These are phyloP conservation scores for Ptycholaimellus sp. DNA, from an alignment of 2,888 invertebrate species.

Conservation along the genomic window DNA sequence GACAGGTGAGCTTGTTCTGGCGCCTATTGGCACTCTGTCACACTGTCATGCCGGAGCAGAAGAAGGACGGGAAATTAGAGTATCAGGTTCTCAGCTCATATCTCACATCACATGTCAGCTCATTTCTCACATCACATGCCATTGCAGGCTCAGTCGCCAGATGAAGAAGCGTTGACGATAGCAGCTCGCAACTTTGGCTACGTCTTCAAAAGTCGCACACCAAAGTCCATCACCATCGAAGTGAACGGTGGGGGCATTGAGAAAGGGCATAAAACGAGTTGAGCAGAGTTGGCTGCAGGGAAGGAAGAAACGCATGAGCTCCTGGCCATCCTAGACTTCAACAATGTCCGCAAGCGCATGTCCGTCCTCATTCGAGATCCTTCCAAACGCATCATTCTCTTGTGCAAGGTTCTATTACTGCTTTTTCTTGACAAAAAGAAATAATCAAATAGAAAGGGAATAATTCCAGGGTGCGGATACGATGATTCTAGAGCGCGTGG, in stretches of 20 bases:
- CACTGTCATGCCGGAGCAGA: conserved; percentile 65
- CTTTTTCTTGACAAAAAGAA: not conserved
- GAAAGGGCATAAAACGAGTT: too few relatives aligned
- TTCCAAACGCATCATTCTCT: conserved; percentile 41
- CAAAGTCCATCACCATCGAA: conserved; percentile 36
- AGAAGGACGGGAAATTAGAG: conserved; percentile 37
- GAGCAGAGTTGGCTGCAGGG: too few relatives aligned
- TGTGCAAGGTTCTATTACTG: conserved; percentile 49
- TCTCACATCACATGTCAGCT: too few relatives aligned
- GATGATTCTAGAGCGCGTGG: conserved; percentile 86
- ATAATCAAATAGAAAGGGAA: not conserved
- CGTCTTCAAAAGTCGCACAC: conserved; percentile 49
- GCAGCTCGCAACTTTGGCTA: conserved; percentile 96
- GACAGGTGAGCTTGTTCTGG: conserved; percentile 29
- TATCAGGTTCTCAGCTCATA: conserved; percentile 36
- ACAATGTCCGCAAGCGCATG: conserved; percentile 96
- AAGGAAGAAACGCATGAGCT: conserved; percentile 68
- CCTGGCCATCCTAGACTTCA: conserved; percentile 90
- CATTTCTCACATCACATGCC: too few relatives aligned
- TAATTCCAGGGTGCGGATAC: conserved; percentile 47
- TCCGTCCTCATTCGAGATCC: conserved; percentile 41
- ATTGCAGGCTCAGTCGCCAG: conserved; percentile 75
- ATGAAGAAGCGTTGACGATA: conserved; percentile 83
- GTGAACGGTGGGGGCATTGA: conserved; percentile 39
- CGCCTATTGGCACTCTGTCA: conserved; percentile 78